A percentile compares a stretch with the other conserved stretches of the same genome.
Conservation (phyloP, 2,888 invertebrate species). For the Halictus ligatus region DNA sequence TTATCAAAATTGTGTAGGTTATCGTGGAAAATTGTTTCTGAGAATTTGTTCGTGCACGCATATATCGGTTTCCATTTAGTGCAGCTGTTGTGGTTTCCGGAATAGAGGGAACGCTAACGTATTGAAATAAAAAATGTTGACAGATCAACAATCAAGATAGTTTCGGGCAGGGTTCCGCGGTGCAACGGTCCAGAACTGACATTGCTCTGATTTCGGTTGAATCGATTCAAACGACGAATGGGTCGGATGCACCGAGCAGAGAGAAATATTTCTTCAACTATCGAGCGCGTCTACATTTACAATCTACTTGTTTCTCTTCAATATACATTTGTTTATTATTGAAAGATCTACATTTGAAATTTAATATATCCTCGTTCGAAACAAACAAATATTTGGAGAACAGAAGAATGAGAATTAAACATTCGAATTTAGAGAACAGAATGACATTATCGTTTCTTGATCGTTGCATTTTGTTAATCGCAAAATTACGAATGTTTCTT, state of each 20-base stretch:
- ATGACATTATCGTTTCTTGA: neutral
- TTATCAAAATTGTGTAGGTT: no score
- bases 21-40: no score
- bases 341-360: neutral
- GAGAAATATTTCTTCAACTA: constrained; percentile 9
- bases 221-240: constrained; percentile 37
- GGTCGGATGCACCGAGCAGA: constrained; percentile 2
- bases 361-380: neutral
- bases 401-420: neutral
- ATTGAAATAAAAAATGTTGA: neutral
- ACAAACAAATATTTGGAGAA: neutral
- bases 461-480: neutral
- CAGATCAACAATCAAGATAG: neutral
- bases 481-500: neutral
- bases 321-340: no score
- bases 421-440: neutral
- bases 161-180: constrained; percentile 41
- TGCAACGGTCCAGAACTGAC: constrained; percentile 30
- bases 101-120: neutral
- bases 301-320: neutral
- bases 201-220: constrained; percentile 49
- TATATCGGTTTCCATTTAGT: neutral
- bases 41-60: no score
- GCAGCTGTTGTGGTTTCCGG: neutral
- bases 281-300: neutral